Conservation (phyloP, 2,113 vertebrate genomes). For the Papio anubis region DNA sequence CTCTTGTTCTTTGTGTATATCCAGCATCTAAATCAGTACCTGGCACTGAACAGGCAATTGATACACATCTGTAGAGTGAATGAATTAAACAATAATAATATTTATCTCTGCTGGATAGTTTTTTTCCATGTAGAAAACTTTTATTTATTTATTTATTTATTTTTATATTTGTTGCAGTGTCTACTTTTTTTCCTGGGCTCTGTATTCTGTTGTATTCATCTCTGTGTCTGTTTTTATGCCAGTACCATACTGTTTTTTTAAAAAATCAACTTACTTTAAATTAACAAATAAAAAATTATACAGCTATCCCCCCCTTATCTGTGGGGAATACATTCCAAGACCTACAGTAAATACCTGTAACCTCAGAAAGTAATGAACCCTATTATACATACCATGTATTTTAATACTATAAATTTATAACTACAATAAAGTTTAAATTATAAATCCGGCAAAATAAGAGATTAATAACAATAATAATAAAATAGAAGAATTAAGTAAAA, state of each 20-base stretch:
- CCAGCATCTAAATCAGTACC: background rate
- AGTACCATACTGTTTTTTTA: background rate
- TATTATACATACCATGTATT: background rate
- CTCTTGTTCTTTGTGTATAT: conserved; percentile 1
- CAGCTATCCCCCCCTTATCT: background rate
- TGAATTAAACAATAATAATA: background rate
- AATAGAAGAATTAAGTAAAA: background rate
- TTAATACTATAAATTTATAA: background rate
- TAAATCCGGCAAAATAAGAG: background rate
- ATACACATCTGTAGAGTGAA: background rate
- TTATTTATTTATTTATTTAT: conserved; percentile 10
- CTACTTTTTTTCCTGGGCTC: background rate
- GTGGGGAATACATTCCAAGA: background rate
- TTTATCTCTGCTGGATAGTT: background rate
- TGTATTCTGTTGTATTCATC: background rate
- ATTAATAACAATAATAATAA: background rate
- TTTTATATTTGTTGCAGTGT: background rate
- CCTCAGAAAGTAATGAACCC: background rate
- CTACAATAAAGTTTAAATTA: background rate
- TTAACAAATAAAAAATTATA: background rate
- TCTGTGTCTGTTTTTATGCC: background rate
- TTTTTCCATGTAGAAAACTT: background rate
- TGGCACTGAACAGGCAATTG: background rate
- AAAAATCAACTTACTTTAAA: background rate
- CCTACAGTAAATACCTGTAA: background rate